These are phyloP conservation scores for Lontra canadensis DNA, from an alignment of 2,113 vertebrate genomes.

Conservation along the genomic window DNA sequence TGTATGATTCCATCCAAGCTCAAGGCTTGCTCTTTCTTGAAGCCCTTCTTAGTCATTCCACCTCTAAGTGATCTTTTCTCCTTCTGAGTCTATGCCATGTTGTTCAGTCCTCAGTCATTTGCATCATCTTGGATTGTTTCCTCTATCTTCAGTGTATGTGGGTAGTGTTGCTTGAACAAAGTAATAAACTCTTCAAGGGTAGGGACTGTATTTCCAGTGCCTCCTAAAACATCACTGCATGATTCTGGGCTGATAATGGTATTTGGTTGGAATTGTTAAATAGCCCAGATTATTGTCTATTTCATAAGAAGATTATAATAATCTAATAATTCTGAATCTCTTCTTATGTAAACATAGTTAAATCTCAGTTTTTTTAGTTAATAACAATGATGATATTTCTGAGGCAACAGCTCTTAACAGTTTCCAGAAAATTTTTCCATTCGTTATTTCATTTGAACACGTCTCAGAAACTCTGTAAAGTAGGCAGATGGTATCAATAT, in stretches of 20 bases:
- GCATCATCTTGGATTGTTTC: not conserved
- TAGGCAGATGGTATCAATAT: not conserved
- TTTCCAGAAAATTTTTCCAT: not conserved
- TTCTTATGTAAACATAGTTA: not conserved
- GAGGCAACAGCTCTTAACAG: not conserved
- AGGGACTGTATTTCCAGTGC: not conserved
- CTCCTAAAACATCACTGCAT: not conserved
- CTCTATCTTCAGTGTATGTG: not conserved
- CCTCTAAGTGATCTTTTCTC: not conserved
- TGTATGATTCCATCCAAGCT: not conserved
- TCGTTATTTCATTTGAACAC: not conserved
- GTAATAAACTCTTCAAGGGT: not conserved
- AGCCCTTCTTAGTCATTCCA: not conserved
- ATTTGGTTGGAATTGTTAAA: not conserved
- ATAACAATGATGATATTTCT: not conserved
- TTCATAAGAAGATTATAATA: not conserved
- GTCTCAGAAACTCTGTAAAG: not conserved
- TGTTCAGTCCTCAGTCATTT: not conserved
- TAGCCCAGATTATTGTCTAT: not conserved
- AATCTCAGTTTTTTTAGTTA: not conserved
- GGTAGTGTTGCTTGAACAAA: not conserved
- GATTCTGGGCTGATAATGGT: not conserved
- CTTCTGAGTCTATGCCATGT: not conserved
- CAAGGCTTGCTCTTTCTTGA: not conserved
- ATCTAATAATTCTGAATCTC: not conserved